These are phyloP conservation scores for Morelia viridis DNA, from an alignment of 2,797 vertebrate species.

Conservation along the genomic window DNA sequence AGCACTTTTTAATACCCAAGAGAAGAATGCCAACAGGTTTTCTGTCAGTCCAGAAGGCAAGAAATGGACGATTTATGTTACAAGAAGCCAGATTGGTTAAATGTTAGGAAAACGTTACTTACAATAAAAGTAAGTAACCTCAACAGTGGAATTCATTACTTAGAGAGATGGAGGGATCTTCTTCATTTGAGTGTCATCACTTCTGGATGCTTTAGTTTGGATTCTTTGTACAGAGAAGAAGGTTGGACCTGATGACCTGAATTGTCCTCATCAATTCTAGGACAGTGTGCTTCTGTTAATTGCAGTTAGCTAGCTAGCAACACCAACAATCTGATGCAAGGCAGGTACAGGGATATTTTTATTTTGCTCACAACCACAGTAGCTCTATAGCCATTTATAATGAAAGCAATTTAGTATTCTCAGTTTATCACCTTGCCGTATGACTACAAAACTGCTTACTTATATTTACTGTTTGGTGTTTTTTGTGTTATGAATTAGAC, in stretches of 20 bases:
- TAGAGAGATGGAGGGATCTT: not conserved
- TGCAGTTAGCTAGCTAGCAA: constrained; percentile 41
- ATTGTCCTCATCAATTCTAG: not conserved
- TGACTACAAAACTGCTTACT: constrained; percentile 25
- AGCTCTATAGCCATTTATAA: constrained; percentile 11
- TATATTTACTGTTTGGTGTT: constrained; percentile 24
- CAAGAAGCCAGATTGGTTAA: not conserved
- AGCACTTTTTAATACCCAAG: not conserved
- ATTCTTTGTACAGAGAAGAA: not conserved
- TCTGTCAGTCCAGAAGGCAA: not conserved
- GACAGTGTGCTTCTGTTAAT: not conserved
- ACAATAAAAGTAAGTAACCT: not conserved
- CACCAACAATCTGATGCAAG: constrained; percentile 34
- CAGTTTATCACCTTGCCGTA: not conserved
- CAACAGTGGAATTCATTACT: not conserved
- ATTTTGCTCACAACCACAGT: not conserved
- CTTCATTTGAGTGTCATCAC: not conserved
- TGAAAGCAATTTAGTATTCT: constrained; percentile 39
- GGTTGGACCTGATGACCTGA: not conserved
- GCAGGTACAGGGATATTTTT: not conserved
- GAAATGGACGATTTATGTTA: not conserved
- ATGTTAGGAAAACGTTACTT: not conserved
- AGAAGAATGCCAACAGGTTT: not conserved
- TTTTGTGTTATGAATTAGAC: constrained; percentile 24
- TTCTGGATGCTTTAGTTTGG: not conserved